These are phyloP conservation scores for Chesias legatella DNA, from an alignment of 2,888 invertebrate species.

Conservation along the genomic window DNA sequence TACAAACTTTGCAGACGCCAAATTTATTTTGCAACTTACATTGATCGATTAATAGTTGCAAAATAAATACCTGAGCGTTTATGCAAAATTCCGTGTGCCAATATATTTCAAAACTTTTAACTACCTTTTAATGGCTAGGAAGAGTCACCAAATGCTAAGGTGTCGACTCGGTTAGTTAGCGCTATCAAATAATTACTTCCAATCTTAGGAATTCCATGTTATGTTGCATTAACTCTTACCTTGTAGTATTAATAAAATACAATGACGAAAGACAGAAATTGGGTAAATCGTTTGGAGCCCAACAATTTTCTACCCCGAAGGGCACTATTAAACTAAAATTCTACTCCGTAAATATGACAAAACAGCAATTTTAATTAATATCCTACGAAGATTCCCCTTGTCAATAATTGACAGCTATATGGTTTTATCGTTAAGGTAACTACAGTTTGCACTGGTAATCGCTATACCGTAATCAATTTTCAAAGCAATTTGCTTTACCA, in stretches of 20 bases:
- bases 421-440: conserved; percentile 21
- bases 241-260: conserved; percentile 38
- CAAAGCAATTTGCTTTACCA: conserved; percentile 21
- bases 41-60: conserved; percentile 21
- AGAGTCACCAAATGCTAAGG: conserved; percentile 13
- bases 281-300: conserved; percentile 62
- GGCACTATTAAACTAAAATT: conserved; percentile 42
- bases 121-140: conserved; percentile 7
- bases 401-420: conserved; percentile 28
- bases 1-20: conserved; percentile 15
- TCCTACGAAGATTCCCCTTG: conserved; percentile 22
- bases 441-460: conserved; percentile 20
- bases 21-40: conserved; percentile 22
- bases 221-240: too few species aligned
- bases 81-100: conserved; percentile 16
- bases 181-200: conserved; percentile 9
- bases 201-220: too few species aligned
- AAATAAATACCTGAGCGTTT: conserved; percentile 20
- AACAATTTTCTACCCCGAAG: conserved; percentile 38
- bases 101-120: conserved; percentile 18
- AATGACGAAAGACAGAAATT: conserved; percentile 56
- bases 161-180: conserved; percentile 9
- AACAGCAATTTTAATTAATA: conserved; percentile 32
- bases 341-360: conserved; percentile 32
- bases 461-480: conserved; percentile 19